A percentile compares a stretch with the other conserved stretches of the same genome.
Conservation (phyloP, 2,888 invertebrate genomes). For the Xanthostigma xanthostigma region DNA sequence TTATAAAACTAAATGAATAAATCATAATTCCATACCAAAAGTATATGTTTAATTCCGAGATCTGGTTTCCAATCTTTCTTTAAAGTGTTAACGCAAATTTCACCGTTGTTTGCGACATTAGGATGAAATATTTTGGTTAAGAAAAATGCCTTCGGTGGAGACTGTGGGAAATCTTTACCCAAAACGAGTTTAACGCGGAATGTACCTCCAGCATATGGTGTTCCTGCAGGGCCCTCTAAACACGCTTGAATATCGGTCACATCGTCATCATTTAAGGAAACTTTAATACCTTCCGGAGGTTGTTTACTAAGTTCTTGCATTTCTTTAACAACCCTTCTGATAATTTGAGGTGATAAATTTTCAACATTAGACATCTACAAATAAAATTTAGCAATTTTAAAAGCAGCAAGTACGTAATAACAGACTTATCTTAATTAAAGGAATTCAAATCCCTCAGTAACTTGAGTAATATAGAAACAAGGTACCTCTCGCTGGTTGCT, state of each 20-base stretch:
- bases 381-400: slow-evolving; percentile 1
- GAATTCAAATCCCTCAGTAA: background rate
- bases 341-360: slow-evolving; percentile 87
- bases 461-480: background rate
- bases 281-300: slow-evolving; percentile 84
- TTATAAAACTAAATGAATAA: background rate
- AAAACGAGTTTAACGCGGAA: slow-evolving; percentile 82
- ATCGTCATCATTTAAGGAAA: slow-evolving; percentile 81
- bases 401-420: background rate
- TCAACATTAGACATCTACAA: slow-evolving; percentile 78
- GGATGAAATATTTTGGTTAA: slow-evolving; percentile 95
- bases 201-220: slow-evolving; percentile 78
- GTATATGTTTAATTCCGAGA: slow-evolving; percentile 86
- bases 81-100: slow-evolving; percentile 92
- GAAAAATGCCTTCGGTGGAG: slow-evolving; percentile 86
- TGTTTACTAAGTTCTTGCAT: slow-evolving; percentile 66
- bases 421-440: no score
- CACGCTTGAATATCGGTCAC: slow-evolving; percentile 86
- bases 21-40: slow-evolving; percentile 44
- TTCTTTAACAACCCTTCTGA: slow-evolving; percentile 75
- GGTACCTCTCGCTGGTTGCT: background rate
- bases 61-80: slow-evolving; percentile 95
- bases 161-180: slow-evolving; percentile 82
- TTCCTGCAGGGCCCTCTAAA: slow-evolving; percentile 71
- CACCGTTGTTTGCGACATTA: slow-evolving; percentile 84